Base-by-base conservation (phyloP, 2,113 vertebrate genomes). In the Trogon surrucura region DNA sequence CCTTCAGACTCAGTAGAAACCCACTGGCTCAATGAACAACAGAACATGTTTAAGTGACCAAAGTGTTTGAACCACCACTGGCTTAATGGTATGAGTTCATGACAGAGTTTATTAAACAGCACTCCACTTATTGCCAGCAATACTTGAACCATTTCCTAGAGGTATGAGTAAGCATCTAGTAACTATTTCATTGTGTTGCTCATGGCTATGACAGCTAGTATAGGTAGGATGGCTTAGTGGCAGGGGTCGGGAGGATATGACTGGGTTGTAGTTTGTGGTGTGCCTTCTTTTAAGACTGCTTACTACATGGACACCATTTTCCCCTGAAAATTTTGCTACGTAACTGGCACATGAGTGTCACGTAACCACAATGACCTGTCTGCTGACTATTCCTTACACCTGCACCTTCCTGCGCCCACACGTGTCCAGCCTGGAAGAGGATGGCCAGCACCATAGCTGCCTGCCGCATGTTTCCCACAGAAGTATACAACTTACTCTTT, bases 1-100 rank as follows among this genome's bases (percentile, higher is more conserved):
- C 34, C 54, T 91, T 93, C 58, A 80, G 73, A 57, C 32, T 79
- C 80, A 69, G 41, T 21, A 89, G 60, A 86, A 92, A 51, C 5
- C 11, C 38, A 64, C 3, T 48, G 77, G 34, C 29, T 78, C 77
- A 45, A 81, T 9, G 45, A 77, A 83, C 34, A 71, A 16, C 18
- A 34, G 70, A 69, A 62, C 36, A 58, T 61, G 15, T 34, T 50
- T 44, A 44, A 51, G n/a, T 79, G 71, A 69, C 23, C 23, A 7
- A 85, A 83, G 50, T 8, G 11, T 64, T 70, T 47, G 66, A 66
- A 45, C 73, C 70, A 66, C 48, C 50, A 5, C 27, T 74, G 77
- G 9, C 9, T 84, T 41, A n/a, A 34, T 25, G 10, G 6, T 26
- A 29, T 20, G 67, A 81, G 73, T 60, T 32, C 51, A 48, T 6